Evolutionary conservation across 1,140 invertebrate species (phyloP).

Genomic region (Coptotermes formosanus): DNA sequence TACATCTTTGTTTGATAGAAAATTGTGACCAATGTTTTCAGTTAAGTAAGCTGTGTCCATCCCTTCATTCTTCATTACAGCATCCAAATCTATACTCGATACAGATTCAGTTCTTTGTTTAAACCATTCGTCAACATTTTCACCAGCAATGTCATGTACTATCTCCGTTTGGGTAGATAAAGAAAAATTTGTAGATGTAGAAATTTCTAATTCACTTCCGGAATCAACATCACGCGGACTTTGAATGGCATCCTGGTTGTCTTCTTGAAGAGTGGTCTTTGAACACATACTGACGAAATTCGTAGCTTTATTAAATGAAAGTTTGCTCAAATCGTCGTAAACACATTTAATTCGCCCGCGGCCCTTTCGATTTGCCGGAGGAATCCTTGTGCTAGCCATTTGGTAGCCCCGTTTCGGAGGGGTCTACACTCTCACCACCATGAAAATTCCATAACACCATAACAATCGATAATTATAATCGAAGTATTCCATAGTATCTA

Average conservation of each 20-base stretch:
- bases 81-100: conserved; percentile 43
- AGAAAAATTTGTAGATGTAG: conserved; percentile 23
- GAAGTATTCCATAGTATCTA: not conserved
- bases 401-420: conserved; percentile 36
- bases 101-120: conserved; percentile 44
- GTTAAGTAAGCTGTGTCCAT: conserved; percentile 35
- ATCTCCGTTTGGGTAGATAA: conserved; percentile 25
- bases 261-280: conserved; percentile 20
- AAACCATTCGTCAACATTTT: conserved; percentile 47
- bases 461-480: not conserved
- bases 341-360: conserved; percentile 40
- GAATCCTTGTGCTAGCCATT: conserved; percentile 44
- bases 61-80: conserved; percentile 29
- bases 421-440: conserved; percentile 25
- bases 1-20: conserved; percentile 39
- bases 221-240: conserved; percentile 22
- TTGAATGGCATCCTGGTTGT: conserved; percentile 22
- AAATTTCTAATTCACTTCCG: conserved; percentile 22
- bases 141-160: conserved; percentile 38
- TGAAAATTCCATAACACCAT: conserved; percentile 16
- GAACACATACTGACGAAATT: conserved; percentile 20
- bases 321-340: not conserved
- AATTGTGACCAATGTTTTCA: conserved; percentile 40
- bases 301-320: conserved; percentile 8
- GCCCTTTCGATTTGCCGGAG: conserved; percentile 32